Evolutionary conservation across 1,140 invertebrate genomes (phyloP).

Genomic region (Drosophila chauvacae): DNA sequence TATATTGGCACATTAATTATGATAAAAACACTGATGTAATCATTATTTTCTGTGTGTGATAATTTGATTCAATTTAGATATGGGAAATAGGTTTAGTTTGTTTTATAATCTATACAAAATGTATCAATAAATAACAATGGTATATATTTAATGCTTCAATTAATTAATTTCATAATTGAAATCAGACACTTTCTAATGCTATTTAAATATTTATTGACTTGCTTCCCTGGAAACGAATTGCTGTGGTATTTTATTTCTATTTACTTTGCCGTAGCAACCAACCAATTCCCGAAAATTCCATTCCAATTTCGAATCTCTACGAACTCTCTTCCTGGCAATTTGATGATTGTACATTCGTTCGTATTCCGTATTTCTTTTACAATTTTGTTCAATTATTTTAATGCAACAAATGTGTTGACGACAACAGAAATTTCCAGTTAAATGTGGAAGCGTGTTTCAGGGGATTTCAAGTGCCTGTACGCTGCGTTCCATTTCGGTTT

Average conservation of each 20-base stretch:
- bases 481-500: slow-evolving; percentile 29
- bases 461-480: slow-evolving; percentile 20
- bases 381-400: slow-evolving; percentile 80
- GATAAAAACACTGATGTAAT: background rate
- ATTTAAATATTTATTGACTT: slow-evolving; percentile 6
- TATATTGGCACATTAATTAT: slow-evolving; percentile 2
- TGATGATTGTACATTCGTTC: slow-evolving; percentile 14
- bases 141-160: background rate
- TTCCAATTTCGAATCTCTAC: slow-evolving; percentile 4
- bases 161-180: background rate
- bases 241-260: slow-evolving; percentile 1
- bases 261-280: background rate
- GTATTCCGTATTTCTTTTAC: slow-evolving; percentile 66
- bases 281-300: background rate
- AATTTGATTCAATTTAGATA: background rate
- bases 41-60: background rate
- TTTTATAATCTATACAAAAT: background rate
- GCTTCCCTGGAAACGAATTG: slow-evolving; percentile 1
- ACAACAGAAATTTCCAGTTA: slow-evolving; percentile 54
- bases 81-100: background rate
- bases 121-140: background rate
- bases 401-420: slow-evolving; percentile 80
- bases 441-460: slow-evolving; percentile 21
- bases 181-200: background rate
- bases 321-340: slow-evolving; percentile 18